phyloP scores from a whole-genome alignment of 2,888 invertebrate species.

The Ophion ellenae region DNA sequence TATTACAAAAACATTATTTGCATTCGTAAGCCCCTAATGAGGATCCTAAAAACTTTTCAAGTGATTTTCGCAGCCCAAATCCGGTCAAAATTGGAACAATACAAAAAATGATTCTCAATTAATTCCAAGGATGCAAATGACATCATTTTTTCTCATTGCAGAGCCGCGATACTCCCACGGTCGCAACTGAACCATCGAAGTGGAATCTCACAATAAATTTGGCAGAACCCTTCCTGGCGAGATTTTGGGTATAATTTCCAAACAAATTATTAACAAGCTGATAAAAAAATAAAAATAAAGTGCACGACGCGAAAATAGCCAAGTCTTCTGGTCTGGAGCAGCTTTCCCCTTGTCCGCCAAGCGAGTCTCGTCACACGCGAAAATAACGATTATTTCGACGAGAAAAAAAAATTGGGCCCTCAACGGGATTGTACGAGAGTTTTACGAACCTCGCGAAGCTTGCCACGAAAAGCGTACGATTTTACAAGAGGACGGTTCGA shows the following conservation, averaged over 20 bases:
- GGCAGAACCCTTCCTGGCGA: no score
- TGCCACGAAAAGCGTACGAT: constrained; percentile 26
- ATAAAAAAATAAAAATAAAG: neutral
- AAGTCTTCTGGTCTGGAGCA: constrained; percentile 3
- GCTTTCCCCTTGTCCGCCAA: constrained; percentile 11
- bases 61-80: neutral
- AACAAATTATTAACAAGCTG: neutral
- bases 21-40: neutral
- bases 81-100: neutral
- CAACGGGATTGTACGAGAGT: constrained; percentile 51
- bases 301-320: neutral
- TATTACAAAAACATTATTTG: no score
- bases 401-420: constrained; percentile 45
- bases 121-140: neutral
- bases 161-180: neutral
- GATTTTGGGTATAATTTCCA: neutral
- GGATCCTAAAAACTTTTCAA: neutral
- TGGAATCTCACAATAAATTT: constrained; percentile 3
- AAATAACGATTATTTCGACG: constrained; percentile 40
- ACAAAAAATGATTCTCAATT: neutral
- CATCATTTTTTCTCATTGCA: neutral
- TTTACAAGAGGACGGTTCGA: constrained; percentile 8
- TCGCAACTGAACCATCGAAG: neutral
- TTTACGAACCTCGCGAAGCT: constrained; percentile 56
- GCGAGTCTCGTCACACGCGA: constrained; percentile 29